Evolutionary conservation across 1,140 invertebrate genomes (phyloP).

Genomic region (Homarus americanus): DNA sequence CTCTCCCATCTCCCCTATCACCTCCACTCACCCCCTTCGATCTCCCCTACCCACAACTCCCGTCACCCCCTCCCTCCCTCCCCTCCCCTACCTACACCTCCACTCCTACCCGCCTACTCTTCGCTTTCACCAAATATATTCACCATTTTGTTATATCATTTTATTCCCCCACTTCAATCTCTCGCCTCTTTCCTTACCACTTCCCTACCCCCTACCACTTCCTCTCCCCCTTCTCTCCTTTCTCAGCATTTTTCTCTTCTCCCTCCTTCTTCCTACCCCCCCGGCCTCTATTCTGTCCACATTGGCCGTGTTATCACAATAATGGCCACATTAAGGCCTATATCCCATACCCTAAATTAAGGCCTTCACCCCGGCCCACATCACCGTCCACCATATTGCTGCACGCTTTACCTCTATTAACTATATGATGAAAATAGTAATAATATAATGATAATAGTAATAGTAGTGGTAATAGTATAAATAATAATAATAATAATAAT

Average conservation of each 20-base stretch:
- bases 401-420: too few relatives aligned
- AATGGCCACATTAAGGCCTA: too few relatives aligned
- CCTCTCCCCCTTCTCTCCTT: neutral
- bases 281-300: neutral
- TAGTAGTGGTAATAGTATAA: too few relatives aligned
- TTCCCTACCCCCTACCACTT: neutral
- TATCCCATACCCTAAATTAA: too few relatives aligned
- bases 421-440: too few relatives aligned
- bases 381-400: too few relatives aligned
- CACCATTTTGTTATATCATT: neutral
- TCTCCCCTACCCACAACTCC: neutral
- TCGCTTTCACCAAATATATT: too few relatives aligned
- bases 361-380: too few relatives aligned
- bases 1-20: neutral
- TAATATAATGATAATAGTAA: too few relatives aligned
- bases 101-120: neutral
- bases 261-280: neutral
- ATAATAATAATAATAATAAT: too few relatives aligned
- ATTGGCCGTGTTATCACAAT: neutral
- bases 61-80: neutral
- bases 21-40: neutral
- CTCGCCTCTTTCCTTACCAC: neutral
- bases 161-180: neutral
- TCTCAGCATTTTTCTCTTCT: neutral
- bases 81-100: conserved; percentile 2